Conservation (phyloP, 2,113 vertebrate species). For the Nannospalax galili region DNA sequence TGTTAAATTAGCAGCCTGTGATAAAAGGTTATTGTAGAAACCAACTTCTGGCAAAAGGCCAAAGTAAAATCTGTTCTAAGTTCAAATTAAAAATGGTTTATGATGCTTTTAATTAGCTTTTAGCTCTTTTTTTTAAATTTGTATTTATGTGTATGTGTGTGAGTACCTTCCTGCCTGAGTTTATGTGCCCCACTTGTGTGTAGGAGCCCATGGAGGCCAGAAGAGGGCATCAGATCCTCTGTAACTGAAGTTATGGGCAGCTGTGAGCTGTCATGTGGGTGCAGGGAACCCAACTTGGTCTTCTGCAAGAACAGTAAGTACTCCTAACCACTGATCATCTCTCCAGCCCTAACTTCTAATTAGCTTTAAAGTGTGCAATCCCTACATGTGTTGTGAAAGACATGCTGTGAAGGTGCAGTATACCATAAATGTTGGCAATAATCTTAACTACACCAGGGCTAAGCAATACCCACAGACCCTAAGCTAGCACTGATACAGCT, state of each 20-base stretch:
- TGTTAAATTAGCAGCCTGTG: neutral
- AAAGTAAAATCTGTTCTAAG: slow-evolving; percentile 57
- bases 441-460: slow-evolving; percentile 36
- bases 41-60: slow-evolving; percentile 56
- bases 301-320: neutral
- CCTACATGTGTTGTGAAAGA: neutral
- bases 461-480: slow-evolving; percentile 31
- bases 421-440: slow-evolving; percentile 11
- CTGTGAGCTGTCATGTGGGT: neutral
- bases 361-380: slow-evolving; percentile 44
- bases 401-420: neutral
- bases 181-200: neutral
- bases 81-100: slow-evolving; percentile 48
- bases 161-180: neutral
- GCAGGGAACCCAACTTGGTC: neutral
- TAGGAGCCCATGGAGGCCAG: neutral
- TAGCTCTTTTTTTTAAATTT: too few relatives aligned
- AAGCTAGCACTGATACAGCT: neutral
- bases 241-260: neutral
- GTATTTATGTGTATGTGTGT: neutral
- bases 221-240: neutral
- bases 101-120: too few relatives aligned
- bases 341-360: neutral
- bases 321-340: too few relatives aligned
- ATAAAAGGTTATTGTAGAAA: slow-evolving; percentile 65